Evolutionary conservation across 2,888 invertebrate species (phyloP).

Genomic region (Heliconius ethilla): DNA sequence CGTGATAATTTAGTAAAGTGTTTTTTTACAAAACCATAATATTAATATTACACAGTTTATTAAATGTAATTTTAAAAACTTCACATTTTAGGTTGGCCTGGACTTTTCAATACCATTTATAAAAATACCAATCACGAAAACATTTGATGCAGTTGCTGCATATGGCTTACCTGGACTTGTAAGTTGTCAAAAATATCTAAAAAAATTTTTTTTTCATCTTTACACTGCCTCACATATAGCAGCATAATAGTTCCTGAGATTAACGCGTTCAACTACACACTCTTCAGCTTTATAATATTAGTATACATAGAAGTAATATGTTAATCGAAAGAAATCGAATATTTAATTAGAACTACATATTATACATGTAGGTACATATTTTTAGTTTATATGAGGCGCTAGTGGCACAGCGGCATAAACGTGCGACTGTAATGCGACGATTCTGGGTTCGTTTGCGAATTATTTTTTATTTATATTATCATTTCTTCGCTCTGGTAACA

Average conservation of each 20-base stretch:
- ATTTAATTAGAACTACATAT: too few relatives aligned
- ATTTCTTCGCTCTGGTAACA: neutral
- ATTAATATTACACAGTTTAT: too few relatives aligned
- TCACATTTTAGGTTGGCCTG: constrained; percentile 81
- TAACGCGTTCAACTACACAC: too few relatives aligned
- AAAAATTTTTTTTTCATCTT: neutral
- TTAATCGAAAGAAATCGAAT: too few relatives aligned
- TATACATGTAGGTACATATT: too few relatives aligned
- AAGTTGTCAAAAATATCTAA: constrained; percentile 31
- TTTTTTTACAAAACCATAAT: too few relatives aligned
- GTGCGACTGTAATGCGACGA: neutral
- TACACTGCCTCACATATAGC: too few relatives aligned
- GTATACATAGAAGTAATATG: too few relatives aligned
- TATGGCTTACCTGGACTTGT: constrained; percentile 54
- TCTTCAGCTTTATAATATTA: too few relatives aligned
- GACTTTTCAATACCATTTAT: constrained; percentile 86
- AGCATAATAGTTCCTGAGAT: too few relatives aligned
- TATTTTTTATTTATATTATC: neutral
- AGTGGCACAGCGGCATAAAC: neutral
- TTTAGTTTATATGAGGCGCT: too few relatives aligned
- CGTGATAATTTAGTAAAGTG: neutral
- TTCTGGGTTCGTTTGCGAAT: neutral
- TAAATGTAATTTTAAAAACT: too few relatives aligned
- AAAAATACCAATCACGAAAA: constrained; percentile 83
- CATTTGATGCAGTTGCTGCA: constrained; percentile 63